Evolutionary conservation across 2,888 invertebrate genomes (phyloP), one percentile per base, ranked within the genome.

Genomic region (Amblyjoppa fuscipennis): DNA sequence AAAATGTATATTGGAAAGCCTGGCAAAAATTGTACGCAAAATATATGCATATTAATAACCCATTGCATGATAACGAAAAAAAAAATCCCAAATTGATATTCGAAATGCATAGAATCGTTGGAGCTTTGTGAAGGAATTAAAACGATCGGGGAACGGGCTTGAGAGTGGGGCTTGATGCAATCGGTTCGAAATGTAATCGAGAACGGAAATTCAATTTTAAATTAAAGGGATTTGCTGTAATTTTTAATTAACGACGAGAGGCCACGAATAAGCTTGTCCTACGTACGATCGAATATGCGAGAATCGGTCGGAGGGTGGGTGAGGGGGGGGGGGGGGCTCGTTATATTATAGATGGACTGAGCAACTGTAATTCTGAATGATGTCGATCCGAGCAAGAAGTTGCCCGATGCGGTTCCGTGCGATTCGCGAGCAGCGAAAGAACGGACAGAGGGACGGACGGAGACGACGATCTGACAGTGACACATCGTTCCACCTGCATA

Each of bases 401-500:
- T 76, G 64, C 31, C 1, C 76, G 66, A 38, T 74, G 80, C 75
- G 75, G 68, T 79, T 49, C 59, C 41, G 73, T 56, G 84, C 64
- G 76, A 68, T 87, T 76, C 75, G 82, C 77, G 78, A 81, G 75
- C 51, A 41, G 84, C 76, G 66, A 82, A 83, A 75, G 85, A 88
- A 85, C 86, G 68, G 68, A 77, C 81, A 69, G 85, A 81, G 64
- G 20, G 16, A 77, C 7, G 83, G 84, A 74, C 86, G 78, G 83
- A 79, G 49, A 79, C 86, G 31, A 34, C 45, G 83, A 83, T 86
- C 73, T 87, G 89, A 90, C 90, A 90, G 89, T 89, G 90, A 90
- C 87, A 86, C 87, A 90, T 90, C 87, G 88, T 84, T 74, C 34
- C 59, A 78, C 38, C 59, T 70, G 69, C 76, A 34, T 76, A 49